Evolutionary conservation across 2,797 vertebrate genomes (phyloP), one percentile per base, ranked within the genome.

Genomic region (Pagetopsis macropterus): DNA sequence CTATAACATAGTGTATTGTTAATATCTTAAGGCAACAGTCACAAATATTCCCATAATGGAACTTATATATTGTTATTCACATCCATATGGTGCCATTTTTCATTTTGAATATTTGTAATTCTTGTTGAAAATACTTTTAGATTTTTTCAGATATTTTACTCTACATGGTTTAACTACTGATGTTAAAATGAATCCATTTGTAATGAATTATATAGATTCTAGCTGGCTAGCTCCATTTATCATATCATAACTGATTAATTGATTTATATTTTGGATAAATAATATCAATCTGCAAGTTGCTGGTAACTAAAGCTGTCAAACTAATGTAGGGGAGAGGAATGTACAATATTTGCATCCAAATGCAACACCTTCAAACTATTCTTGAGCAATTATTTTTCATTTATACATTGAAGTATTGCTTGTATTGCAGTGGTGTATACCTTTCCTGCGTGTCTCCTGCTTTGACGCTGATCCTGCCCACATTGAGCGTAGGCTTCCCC

Each of bases 401-500:
- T 62, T 69, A 21, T 37, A 41, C 15, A 37, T 17, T 46, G 19
- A 55, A 9, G 11, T 49, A 48, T 43, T 62, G 9, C 41, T 68
- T 31, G 27, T 27, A 27, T 31, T 3, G 3, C 19, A 27, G 55
- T n/a, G 17, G 90, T 5, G 27, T 92, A 89, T 94, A 96, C 96
- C 94, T 98, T 65, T 95, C 82, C 81, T 99, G 97, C 0, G 96
- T 97, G 80, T 99, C 97, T 13, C 97, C 98, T 15, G 94, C 94
- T 89, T 97, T 98, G 78, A 96, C 88, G 63, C 87, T 91, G 86
- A 99, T 93, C 71, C 84, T 94, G 79, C 95, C 96, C 52, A 97
- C 87, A 5, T 88, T 85, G 27, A 99, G 94, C 78, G 89, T 93
- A 2, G 95, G 90, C 33, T 90, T 90, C 23, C 6, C 88, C 4